Percentiles rank a stretch among this genome's conserved stretches.
Evolutionary conservation across 2,888 invertebrate species (phyloP).

Genomic region (Acanthoscelides obtectus): DNA sequence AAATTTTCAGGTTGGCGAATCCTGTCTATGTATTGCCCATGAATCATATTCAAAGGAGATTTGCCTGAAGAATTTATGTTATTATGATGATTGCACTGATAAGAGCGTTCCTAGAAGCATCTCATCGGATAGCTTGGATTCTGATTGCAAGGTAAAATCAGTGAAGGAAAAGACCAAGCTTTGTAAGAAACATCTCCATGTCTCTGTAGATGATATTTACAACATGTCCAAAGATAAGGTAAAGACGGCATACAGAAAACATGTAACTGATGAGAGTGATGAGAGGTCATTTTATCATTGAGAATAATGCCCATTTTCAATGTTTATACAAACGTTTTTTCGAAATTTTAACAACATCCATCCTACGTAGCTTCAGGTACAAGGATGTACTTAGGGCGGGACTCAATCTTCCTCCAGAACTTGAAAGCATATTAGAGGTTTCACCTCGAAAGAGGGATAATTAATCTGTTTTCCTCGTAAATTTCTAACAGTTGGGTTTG

Average conservation of each 20-base stretch:
- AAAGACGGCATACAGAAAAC: neutral
- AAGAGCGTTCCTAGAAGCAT: neutral
- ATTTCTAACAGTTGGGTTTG: too few relatives aligned
- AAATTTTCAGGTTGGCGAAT: neutral
- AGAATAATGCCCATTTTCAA: too few relatives aligned
- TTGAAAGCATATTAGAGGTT: too few relatives aligned
- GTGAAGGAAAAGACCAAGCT: neutral
- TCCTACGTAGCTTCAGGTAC: too few relatives aligned
- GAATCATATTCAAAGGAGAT: neutral
- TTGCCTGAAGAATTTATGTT: neutral
- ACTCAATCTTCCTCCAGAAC: too few relatives aligned
- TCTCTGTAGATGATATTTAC: neutral
- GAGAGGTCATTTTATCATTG: too few relatives aligned
- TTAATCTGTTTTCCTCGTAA: too few relatives aligned
- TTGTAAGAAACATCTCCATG: neutral
- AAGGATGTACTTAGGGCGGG: too few relatives aligned
- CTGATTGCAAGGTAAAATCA: neutral
- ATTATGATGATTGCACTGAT: neutral
- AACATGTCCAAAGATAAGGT: neutral
- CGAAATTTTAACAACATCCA: too few relatives aligned
- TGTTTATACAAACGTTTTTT: too few relatives aligned
- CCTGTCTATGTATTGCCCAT: neutral
- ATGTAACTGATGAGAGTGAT: too few relatives aligned
- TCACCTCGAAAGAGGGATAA: too few relatives aligned
- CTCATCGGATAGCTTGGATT: neutral